A percentile compares a stretch with the other conserved stretches of the same genome.
Evolutionary conservation across 2,797 vertebrate species (phyloP).

Genomic region (Oophaga sylvatica): DNA sequence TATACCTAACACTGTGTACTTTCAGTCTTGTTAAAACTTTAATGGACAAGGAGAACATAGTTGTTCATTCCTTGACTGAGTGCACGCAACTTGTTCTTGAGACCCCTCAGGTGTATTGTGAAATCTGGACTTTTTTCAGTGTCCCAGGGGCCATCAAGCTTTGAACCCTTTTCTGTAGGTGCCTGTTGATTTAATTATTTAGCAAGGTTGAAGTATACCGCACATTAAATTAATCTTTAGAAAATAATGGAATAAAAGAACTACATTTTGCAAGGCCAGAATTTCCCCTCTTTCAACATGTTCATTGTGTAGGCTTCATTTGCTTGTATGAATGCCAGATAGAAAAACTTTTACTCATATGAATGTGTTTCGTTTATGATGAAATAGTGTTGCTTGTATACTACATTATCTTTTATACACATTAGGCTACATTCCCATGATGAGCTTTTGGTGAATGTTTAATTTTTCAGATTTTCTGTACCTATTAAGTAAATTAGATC

Average conservation of each 20-base stretch:
- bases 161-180: constrained; percentile 30
- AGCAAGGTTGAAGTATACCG: constrained; percentile 11
- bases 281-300: constrained; percentile 45
- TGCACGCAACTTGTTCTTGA: constrained; percentile 9
- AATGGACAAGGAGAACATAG: not conserved
- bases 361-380: not conserved
- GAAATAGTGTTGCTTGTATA: not conserved
- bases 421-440: too few species aligned
- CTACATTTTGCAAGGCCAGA: constrained; percentile 49
- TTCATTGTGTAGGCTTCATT: constrained; percentile 34
- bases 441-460: too few species aligned
- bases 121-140: constrained; percentile 53
- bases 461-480: too few species aligned
- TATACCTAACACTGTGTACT: not conserved
- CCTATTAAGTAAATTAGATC: too few species aligned
- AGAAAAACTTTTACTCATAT: not conserved
- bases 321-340: not conserved
- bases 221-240: constrained; percentile 29
- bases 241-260: constrained; percentile 5
- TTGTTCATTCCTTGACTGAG: not conserved
- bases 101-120: constrained; percentile 33
- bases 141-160: constrained; percentile 24
- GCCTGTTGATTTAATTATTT: constrained; percentile 32
- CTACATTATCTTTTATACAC: not conserved
- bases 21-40: not conserved